Base-by-base conservation (phyloP, 2,797 vertebrate genomes). In the Takifugu ocellatus region DNA sequence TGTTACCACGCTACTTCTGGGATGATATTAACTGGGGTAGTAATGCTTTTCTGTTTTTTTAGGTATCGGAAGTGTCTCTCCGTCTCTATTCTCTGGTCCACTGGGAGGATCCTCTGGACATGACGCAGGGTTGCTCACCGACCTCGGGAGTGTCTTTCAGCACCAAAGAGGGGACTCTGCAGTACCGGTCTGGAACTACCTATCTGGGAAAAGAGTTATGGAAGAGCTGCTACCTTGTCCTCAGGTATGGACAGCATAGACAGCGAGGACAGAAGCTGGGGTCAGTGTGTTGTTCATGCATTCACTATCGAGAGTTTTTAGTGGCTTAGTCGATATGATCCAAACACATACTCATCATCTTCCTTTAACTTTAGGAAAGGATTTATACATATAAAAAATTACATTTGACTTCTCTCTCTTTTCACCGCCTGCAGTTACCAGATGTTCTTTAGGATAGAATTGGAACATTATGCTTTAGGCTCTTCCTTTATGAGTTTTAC, bases 21-120 rank as follows among this genome's bases (percentile, higher is more conserved):
- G 44, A 46, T 9, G 44, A 21, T 11, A 9, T 21, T 10, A 46
- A n/a, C 5, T 46, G 44, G 17, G 17, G 16, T 14, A 14, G 14
- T 14, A 12, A 39, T n/a, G 7, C 16, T n/a, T 21, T 46, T 6
- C 2, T 70, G 5, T 56, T 53, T 44, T 25, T 59, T 8, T 59
- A 99, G 97, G 92, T 92, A 0, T 89, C 93, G 0, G 82, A 92
- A 0, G 94, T 98, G 39, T 87, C 84, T 0, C 93, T 98, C 52
- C 83, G 85, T 6, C 92, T 96, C 67, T 99, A 99, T 0, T 95
- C 96, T 56, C 90, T 98, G 0, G 85, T 98, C 48, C 97, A 99
- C 86, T 99, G 97, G 97, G 96, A 99, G 21, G 97, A 99, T 84
- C 96, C 97, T 29, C 74, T 91, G 90, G 96, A 99, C 0, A 87